These are phyloP conservation scores for Panopea generosa DNA, from an alignment of 2,888 invertebrate species.

Conservation along the genomic window DNA sequence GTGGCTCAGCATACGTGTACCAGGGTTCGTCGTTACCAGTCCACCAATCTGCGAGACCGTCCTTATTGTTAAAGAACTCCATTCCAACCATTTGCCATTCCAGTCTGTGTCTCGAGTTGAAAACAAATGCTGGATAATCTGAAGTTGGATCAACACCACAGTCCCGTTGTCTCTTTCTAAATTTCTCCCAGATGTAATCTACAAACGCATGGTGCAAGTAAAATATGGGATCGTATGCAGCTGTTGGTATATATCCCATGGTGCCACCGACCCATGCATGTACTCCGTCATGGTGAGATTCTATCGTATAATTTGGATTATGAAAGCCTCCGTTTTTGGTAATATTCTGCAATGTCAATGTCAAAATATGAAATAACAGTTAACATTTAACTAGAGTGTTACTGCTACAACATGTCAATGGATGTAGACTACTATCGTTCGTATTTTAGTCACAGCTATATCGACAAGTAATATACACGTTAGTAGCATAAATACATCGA, in stretches of 20 bases:
- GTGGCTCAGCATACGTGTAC: constrained; percentile 58
- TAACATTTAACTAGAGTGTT: no score
- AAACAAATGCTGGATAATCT: constrained; percentile 38
- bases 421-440: no score
- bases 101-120: constrained; percentile 25
- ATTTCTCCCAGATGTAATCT: constrained; percentile 72
- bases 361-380: no score
- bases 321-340: no score
- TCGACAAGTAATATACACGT: no score
- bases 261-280: constrained; percentile 68
- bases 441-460: no score
- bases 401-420: no score
- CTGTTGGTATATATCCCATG: constrained; percentile 58
- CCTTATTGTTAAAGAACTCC: constrained; percentile 42
- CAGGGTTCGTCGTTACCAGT: constrained; percentile 34
- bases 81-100: constrained; percentile 52
- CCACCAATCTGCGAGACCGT: constrained; percentile 53
- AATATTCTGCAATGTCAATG: no score
- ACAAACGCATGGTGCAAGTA: constrained; percentile 70
- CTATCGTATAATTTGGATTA: no score
- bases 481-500: no score
- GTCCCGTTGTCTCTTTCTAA: constrained; percentile 31
- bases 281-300: constrained; percentile 59
- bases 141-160: constrained; percentile 35
- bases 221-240: constrained; percentile 69